Evolutionary conservation across 1,140 invertebrate genomes (phyloP).

Genomic region (Elymnias hypermnestra): DNA sequence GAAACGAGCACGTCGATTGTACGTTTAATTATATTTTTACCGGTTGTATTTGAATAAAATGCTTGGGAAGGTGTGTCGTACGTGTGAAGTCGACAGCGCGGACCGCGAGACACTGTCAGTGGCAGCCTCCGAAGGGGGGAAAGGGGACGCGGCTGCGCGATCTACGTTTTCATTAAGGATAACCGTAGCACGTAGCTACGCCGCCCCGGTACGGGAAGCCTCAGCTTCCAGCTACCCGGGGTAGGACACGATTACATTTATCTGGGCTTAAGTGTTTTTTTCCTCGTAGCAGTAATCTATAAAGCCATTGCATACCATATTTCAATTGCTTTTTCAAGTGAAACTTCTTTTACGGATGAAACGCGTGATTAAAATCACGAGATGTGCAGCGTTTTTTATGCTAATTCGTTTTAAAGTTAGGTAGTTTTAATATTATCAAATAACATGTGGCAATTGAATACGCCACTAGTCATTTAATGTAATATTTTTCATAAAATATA

Average conservation of each 20-base stretch:
- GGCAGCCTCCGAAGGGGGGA: constrained; percentile 52
- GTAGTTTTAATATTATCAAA: too few species aligned
- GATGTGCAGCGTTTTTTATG: too few species aligned
- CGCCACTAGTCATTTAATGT: too few species aligned
- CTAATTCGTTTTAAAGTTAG: too few species aligned
- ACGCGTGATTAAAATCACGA: too few species aligned
- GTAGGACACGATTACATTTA: background rate
- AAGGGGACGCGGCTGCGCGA: constrained; percentile 58
- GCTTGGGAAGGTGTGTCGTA: constrained; percentile 31
- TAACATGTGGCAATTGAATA: too few species aligned
- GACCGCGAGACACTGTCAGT: constrained; percentile 67
- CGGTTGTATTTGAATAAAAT: constrained; percentile 9
- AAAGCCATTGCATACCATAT: too few species aligned
- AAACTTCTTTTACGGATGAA: too few species aligned
- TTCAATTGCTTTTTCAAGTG: too few species aligned
- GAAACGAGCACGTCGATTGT: constrained; percentile 34
- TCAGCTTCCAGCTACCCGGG: constrained; percentile 21
- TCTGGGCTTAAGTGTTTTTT: too few species aligned
- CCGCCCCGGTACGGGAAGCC: constrained; percentile 53
- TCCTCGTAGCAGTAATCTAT: too few species aligned
- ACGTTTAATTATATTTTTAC: constrained; percentile 23
- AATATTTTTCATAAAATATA: too few species aligned
- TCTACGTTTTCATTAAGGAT: constrained; percentile 56
- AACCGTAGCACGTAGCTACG: constrained; percentile 44
- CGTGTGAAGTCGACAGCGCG: constrained; percentile 56